Percentiles rank a stretch among this genome's conserved stretches.
These are phyloP conservation scores for Keiferia lycopersicella DNA, from an alignment of 2,888 invertebrate genomes.

Conservation along the genomic window DNA sequence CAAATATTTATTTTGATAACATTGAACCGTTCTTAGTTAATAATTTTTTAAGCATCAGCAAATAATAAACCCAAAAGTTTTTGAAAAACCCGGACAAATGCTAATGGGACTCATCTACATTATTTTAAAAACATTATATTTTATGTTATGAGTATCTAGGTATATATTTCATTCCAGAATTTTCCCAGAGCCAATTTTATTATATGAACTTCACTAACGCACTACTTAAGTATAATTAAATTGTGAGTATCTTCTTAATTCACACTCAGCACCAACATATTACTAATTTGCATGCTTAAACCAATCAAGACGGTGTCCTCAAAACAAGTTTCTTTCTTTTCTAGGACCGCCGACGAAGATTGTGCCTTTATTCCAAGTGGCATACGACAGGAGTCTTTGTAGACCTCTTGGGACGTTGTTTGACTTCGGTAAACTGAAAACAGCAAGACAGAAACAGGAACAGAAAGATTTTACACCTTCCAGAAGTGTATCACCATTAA, in stretches of 20 bases:
- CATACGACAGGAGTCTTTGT: constrained; percentile 71
- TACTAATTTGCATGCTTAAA: constrained; percentile 4
- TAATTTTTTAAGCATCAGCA: too few relatives aligned
- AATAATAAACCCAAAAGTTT: too few relatives aligned
- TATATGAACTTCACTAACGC: not conserved
- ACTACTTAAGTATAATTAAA: not conserved
- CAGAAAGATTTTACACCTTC: constrained; percentile 44
- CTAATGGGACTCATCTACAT: too few relatives aligned
- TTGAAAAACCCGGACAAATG: too few relatives aligned
- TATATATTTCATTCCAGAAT: too few relatives aligned
- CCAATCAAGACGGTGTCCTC: not conserved
- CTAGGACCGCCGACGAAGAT: constrained; percentile 65
- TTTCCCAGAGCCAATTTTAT: not conserved
- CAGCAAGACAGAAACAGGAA: constrained; percentile 31
- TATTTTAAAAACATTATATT: too few relatives aligned
- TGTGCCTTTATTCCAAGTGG: constrained; percentile 73
- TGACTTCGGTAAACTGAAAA: constrained; percentile 59
- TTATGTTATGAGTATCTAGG: too few relatives aligned
- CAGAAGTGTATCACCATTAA: constrained; percentile 60
- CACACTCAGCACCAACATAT: not conserved
- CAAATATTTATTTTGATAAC: too few relatives aligned
- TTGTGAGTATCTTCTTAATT: too few relatives aligned
- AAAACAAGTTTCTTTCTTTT: constrained; percentile 48
- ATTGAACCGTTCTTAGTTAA: too few relatives aligned
- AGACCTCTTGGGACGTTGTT: constrained; percentile 67